Percentiles rank a stretch among this genome's conserved stretches.
Conservation (phyloP, 53 echinoderm and acorn worm species). For the Echinarachnius parma region DNA sequence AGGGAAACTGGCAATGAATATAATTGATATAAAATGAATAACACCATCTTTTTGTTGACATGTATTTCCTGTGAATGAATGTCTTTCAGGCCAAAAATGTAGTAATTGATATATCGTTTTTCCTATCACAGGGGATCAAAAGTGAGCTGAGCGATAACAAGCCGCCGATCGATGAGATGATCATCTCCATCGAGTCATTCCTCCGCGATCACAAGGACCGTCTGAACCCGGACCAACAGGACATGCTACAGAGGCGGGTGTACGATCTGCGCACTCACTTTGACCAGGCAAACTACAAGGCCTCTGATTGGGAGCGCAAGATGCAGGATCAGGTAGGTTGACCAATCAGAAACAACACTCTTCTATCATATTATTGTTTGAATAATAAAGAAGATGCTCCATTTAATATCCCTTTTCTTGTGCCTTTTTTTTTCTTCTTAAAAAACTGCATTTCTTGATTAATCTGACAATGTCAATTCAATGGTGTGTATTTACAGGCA, state of each 20-base stretch:
- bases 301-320: slow-evolving; percentile 73
- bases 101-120: not conserved
- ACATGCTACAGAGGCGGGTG: slow-evolving; percentile 75
- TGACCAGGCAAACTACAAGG: slow-evolving; percentile 83
- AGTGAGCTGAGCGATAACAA: slow-evolving; percentile 81
- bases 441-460: too few relatives aligned
- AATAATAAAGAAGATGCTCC: too few relatives aligned
- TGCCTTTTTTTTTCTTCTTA: too few relatives aligned
- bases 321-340: slow-evolving; percentile 90
- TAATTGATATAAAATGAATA: too few relatives aligned
- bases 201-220: slow-evolving; percentile 92
- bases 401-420: too few relatives aligned
- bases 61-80: too few relatives aligned
- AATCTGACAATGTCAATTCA: too few relatives aligned
- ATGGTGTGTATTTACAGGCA: too few relatives aligned
- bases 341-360: slow-evolving; percentile 22
- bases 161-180: slow-evolving; percentile 68
- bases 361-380: too few relatives aligned
- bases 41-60: too few relatives aligned
- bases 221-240: slow-evolving; percentile 92
- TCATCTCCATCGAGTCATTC: slow-evolving; percentile 67
- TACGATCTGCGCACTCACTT: slow-evolving; percentile 84
- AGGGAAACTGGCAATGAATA: too few relatives aligned
- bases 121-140: slow-evolving; percentile 52
- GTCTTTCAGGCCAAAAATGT: too few relatives aligned